These are phyloP conservation scores for Otocyon megalotis DNA, from an alignment of 2,113 vertebrate genomes.

Conservation along the genomic window DNA sequence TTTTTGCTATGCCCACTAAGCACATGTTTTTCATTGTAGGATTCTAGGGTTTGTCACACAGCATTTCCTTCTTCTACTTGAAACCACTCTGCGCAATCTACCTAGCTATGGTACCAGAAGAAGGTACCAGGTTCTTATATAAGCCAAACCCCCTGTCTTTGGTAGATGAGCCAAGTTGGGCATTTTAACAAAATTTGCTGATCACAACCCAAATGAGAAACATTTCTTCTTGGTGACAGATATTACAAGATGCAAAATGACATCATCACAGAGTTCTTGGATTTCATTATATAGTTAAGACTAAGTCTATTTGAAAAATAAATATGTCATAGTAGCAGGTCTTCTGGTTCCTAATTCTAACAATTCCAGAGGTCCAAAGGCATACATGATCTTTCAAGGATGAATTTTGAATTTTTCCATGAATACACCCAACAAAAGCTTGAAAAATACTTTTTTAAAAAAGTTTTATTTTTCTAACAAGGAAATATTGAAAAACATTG, in stretches of 20 bases:
- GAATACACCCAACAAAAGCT: not conserved
- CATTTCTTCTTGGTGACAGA: not conserved
- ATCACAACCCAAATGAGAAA: not conserved
- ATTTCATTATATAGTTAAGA: not conserved
- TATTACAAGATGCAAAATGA: not conserved
- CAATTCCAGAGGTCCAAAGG: not conserved
- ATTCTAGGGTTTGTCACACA: not conserved
- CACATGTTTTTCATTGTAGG: not conserved
- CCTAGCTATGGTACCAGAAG: not conserved
- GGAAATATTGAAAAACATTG: not conserved
- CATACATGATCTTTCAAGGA: not conserved
- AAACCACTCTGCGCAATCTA: not conserved
- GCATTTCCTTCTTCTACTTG: not conserved
- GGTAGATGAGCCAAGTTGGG: not conserved
- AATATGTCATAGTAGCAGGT: not conserved
- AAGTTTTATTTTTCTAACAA: not conserved
- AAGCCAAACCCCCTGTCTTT: not conserved
- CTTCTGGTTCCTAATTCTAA: not conserved
- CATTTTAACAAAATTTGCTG: not conserved
- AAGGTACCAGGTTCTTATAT: not conserved
- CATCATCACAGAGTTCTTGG: not conserved
- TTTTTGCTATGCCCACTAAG: not conserved
- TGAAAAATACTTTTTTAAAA: not conserved
- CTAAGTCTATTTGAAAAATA: not conserved
- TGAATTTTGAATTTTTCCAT: conserved; percentile 11